These are phyloP conservation scores for Rhincodon typus DNA, from an alignment of 2,797 vertebrate species.

Conservation along the genomic window DNA sequence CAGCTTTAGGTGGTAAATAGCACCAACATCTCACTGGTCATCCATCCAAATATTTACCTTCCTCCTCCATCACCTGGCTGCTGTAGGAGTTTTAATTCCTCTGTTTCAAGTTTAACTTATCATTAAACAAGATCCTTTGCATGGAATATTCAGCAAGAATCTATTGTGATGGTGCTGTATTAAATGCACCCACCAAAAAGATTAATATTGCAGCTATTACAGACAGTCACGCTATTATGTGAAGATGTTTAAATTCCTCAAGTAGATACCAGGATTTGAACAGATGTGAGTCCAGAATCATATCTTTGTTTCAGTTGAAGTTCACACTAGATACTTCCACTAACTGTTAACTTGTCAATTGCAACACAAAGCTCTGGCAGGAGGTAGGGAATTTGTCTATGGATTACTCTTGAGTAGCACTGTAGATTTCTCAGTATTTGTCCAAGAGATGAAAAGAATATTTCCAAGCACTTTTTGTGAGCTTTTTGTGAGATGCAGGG, in stretches of 20 bases:
- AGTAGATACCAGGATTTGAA: not conserved
- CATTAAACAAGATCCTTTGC: not conserved
- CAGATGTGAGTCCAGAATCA: not conserved
- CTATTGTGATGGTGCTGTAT: not conserved
- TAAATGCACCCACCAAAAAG: not conserved
- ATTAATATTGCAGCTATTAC: not conserved
- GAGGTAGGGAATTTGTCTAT: not conserved
- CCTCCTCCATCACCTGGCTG: too few species aligned
- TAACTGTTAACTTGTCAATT: not conserved
- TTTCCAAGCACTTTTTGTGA: not conserved
- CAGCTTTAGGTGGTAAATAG: not conserved
- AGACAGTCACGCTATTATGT: not conserved
- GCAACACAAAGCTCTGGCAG: not conserved
- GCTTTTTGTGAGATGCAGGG: too few species aligned
- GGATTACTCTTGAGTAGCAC: not conserved
- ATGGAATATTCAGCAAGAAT: not conserved
- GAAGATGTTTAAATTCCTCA: not conserved
- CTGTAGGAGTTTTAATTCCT: too few species aligned
- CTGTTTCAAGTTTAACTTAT: too few species aligned
- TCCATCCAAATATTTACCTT: not conserved
- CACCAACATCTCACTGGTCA: not conserved
- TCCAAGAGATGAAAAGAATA: not conserved
- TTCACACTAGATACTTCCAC: not conserved
- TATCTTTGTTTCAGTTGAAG: not conserved
- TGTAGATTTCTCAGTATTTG: not conserved